Percentiles rank a stretch among this genome's conserved stretches.
Evolutionary conservation across 2,888 invertebrate species (phyloP).

Genomic region (Euzetes globulus): DNA sequence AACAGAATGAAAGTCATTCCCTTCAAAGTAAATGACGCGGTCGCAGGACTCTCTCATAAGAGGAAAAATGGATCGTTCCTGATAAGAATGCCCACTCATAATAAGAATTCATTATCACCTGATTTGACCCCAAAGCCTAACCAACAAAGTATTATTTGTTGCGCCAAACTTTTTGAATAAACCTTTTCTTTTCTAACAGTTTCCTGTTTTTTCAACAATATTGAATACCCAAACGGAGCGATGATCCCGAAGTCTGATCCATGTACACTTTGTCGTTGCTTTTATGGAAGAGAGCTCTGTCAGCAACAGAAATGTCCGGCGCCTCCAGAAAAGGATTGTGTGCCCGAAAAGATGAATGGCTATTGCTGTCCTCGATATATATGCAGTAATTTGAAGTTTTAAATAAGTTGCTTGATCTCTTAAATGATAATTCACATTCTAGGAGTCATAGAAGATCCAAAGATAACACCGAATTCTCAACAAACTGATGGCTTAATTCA

Average conservation of each 20-base stretch:
- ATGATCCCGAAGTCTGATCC: conserved; percentile 51
- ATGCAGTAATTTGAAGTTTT: conserved; percentile 29
- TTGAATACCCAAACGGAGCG: conserved; percentile 51
- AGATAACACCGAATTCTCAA: neutral
- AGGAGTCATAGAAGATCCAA: neutral
- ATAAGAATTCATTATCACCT: neutral
- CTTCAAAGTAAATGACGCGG: conserved; percentile 21
- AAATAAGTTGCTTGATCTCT: neutral
- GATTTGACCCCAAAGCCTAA: neutral
- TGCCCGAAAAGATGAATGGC: conserved; percentile 62
- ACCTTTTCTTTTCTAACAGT: neutral
- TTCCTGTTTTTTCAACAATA: conserved; percentile 22
- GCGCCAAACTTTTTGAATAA: no score
- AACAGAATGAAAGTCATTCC: conserved; percentile 26
- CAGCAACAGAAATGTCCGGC: conserved; percentile 52
- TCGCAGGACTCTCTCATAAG: neutral
- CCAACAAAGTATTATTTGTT: conserved; percentile 15
- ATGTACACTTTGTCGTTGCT: conserved; percentile 56
- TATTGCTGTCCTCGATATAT: conserved; percentile 71
- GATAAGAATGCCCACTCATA: neutral
- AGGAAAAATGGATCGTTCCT: conserved; percentile 14
- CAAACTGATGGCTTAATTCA: neutral
- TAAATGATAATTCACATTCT: no score
- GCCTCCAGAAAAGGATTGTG: conserved; percentile 55
- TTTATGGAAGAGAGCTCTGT: conserved; percentile 56